Evolutionary conservation across 2,888 invertebrate species (phyloP).

Genomic region (Cantharis rufa): DNA sequence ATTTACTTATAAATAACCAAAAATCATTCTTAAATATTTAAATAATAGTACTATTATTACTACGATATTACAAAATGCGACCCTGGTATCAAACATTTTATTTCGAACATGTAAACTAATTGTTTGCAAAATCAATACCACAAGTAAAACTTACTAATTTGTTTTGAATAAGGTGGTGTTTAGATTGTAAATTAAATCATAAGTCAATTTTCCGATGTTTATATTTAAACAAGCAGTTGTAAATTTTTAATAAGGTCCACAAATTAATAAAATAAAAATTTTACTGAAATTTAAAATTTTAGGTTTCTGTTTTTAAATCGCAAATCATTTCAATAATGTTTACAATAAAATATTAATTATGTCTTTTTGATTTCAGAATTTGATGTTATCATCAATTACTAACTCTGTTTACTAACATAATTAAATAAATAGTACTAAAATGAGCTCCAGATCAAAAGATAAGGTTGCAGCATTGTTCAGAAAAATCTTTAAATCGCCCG

Average conservation of each 20-base stretch:
- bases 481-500: slow-evolving; percentile 75
- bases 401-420: neutral
- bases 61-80: too few relatives aligned
- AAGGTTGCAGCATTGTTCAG: slow-evolving; percentile 81
- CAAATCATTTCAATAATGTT: neutral
- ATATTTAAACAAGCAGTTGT: neutral
- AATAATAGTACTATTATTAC: too few relatives aligned
- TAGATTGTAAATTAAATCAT: neutral
- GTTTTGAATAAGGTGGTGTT: neutral
- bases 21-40: too few relatives aligned
- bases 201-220: neutral
- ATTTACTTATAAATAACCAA: too few relatives aligned
- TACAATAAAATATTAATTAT: neutral
- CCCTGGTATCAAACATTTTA: too few relatives aligned
- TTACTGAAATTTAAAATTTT: neutral
- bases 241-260: neutral
- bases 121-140: neutral
- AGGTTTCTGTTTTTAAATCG: neutral
- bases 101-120: neutral
- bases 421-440: slow-evolving; percentile 46
- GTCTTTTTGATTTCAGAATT: neutral
- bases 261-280: neutral
- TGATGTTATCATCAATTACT: neutral
- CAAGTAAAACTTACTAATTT: neutral
- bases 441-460: slow-evolving; percentile 80